Base-by-base conservation (phyloP, 2,888 invertebrate genomes). In the Amaurobius ferox region DNA sequence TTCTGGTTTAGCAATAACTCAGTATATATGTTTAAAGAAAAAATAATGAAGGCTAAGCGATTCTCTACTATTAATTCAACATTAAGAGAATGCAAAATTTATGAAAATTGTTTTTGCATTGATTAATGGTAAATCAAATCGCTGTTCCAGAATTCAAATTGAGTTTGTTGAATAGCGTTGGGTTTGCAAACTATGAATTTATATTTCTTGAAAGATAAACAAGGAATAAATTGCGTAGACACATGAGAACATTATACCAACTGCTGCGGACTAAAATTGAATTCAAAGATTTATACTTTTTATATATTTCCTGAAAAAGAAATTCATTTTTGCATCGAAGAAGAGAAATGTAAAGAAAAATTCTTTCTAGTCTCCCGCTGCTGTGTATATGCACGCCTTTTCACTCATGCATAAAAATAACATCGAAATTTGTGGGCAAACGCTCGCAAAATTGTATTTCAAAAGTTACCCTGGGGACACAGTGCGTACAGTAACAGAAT, bases 401-500 rank as follows among this genome's bases (percentile, higher is more conserved):
- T 44, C 44, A 44, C 44, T 44, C 44, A 44, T 44, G 44, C 44
- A 44, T 44, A 44, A 44, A 44, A 44, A 44, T 44, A 44, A 44
- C 44, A 44, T 44, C 16, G 44, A 44, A 44, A 44, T 44, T 44
- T 16, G 2, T 44, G 44, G 16, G 44, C 16, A 44, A 44, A 44
- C 16, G 44, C 16, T 44, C 16, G 44, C 6, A 16, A 44, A 44
- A 44, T 44, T 44, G 44, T 44, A 44, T 44, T 44, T 44, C 44
- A 44, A 44, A 44, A 44, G 44, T 44, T 44, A 44, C 44, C 44
- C 44, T 16, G 2, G 44, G 44, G 16, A 44, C 44, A 44, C 6
- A 44, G 16, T 44, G 16, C 6, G 44, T 44, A 16, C 2, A 44
- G 44, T 16, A 44, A 44, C 6, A 16, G 16, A 44, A 44, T 16